Conservation (phyloP, 2,888 invertebrate genomes). For the Ichneumoninae sp. region DNA sequence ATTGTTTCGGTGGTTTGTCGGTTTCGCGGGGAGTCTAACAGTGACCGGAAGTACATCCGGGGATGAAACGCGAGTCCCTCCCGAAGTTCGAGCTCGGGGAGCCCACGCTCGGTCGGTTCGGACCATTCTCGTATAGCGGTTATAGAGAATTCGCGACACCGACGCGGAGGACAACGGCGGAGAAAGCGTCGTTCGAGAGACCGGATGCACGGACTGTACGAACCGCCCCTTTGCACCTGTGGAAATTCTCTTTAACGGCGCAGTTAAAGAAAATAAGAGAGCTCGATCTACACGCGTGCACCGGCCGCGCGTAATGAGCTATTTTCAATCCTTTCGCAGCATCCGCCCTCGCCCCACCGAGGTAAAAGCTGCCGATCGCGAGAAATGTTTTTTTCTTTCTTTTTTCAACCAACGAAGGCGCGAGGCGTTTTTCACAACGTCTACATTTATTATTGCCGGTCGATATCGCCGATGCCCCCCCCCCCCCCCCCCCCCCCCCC, state of each 20-base stretch:
- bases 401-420: neutral
- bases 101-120: slow-evolving; percentile 26
- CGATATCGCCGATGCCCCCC: neutral
- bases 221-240: slow-evolving; percentile 24
- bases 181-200: slow-evolving; percentile 4
- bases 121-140: neutral
- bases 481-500: neutral
- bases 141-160: slow-evolving; percentile 28
- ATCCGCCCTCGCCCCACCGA: neutral
- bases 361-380: neutral
- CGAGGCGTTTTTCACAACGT: slow-evolving; percentile 8
- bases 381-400: slow-evolving; percentile 9
- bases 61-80: slow-evolving; percentile 34
- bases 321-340: slow-evolving; percentile 59
- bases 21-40: slow-evolving; percentile 50
- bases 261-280: slow-evolving; percentile 33
- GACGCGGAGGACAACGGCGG: neutral
- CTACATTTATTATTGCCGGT: slow-evolving; percentile 15
- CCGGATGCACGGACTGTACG: slow-evolving; percentile 10
- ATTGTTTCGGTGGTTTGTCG: slow-evolving; percentile 62
- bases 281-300: slow-evolving; percentile 17
- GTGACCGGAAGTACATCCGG: slow-evolving; percentile 65
- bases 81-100: slow-evolving; percentile 33
- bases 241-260: slow-evolving; percentile 51
- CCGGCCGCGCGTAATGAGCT: slow-evolving; percentile 53